Evolutionary conservation across 2,888 invertebrate genomes (phyloP), one percentile per base, ranked within the genome.

Genomic region (Agrotis puta): DNA sequence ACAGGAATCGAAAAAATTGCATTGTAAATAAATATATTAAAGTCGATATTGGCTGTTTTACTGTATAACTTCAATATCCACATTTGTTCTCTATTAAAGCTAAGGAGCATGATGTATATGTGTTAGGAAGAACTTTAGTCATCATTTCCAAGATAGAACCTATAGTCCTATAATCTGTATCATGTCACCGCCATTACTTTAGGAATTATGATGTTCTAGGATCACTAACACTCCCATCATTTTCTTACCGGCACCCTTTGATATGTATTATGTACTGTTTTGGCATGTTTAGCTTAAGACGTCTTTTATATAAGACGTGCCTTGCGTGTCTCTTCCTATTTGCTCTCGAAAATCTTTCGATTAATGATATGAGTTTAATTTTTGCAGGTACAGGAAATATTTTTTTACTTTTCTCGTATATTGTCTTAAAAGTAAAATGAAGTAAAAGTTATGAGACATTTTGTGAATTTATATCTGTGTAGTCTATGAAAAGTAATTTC

Each of bases 101-200:
- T 91, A 89, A 89, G 87, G 89, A 90, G 95, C 95, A 94, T 95
- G 95, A 90, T 93, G 93, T 95, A 91, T 92, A 92, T 93, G 92
- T 94, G 93, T 93, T 92, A 92, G 91, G 91, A 80, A 64, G 59
- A 75, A 70, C n/a, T 69, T 79, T 83, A 84, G 82, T 48, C 70
- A 75, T 75, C 79, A 82, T 83, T 68, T 82, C 77, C 81, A 74
- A 74, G 73, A 85, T 83, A 87, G 82, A 80, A 65, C 79, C 77
- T 80, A 72, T 85, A 82, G 80, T 72, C 54, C 70, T 76, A 53
- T 66, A 75, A 51, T 81, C 67, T 79, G 64, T 56, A 56, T 83
- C 83, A 84, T 81, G 61, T 83, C 85, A 81, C 85, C 70, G 64
- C 45, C 76, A 79, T 81, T 69, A 70, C 74, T 64, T 78, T 79